Evolutionary conservation across 2,888 invertebrate genomes (phyloP), one percentile per base, ranked within the genome.

Genomic region (Dicyrtomina minuta): DNA sequence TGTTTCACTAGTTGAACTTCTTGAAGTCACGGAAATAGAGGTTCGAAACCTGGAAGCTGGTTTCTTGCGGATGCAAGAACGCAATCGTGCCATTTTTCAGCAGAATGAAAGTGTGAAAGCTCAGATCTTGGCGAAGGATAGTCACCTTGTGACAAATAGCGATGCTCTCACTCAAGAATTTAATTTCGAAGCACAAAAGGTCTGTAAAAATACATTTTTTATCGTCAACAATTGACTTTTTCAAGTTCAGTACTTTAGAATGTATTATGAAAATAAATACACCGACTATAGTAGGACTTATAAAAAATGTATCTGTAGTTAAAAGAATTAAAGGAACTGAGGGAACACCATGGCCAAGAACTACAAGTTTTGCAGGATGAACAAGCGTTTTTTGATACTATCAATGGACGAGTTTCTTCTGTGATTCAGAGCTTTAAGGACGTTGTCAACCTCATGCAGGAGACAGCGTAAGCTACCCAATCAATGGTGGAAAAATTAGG

Each of bases 281-380:
- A n/a, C n/a, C n/a, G n/a, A n/a, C n/a, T n/a, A n/a, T n/a, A n/a
- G n/a, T n/a, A n/a, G n/a, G n/a, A n/a, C n/a, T n/a, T n/a, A n/a
- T n/a, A n/a, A n/a, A n/a, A n/a, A n/a, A n/a, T 56, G n/a, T 56
- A 8, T 56, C 4, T 39, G 17, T 17, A 58, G 58, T 27, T 58
- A 12, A 13, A 39, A 39, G n/a, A 39, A 10, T 8, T 58, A n/a
- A 58, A 58, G 27, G 12, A 58, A 17, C 39, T 17, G 1, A 33
- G 39, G 22, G 41, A 39, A 5, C 12, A 2, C 2, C 33, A 12
- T 17, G 27, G 58, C 15, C 15, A 58, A n/a, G n/a, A 39, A 12
- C 13, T 58, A 6, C 4, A 33, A 5, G 39, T 17, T n/a, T 12
- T 13, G 10, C 39, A 33, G 8, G 12, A 17, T 1, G 17, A 41